Percentiles rank a stretch among this genome's conserved stretches.
Evolutionary conservation across 2,888 invertebrate species (phyloP).

Genomic region (Eremobia ochroleuca): DNA sequence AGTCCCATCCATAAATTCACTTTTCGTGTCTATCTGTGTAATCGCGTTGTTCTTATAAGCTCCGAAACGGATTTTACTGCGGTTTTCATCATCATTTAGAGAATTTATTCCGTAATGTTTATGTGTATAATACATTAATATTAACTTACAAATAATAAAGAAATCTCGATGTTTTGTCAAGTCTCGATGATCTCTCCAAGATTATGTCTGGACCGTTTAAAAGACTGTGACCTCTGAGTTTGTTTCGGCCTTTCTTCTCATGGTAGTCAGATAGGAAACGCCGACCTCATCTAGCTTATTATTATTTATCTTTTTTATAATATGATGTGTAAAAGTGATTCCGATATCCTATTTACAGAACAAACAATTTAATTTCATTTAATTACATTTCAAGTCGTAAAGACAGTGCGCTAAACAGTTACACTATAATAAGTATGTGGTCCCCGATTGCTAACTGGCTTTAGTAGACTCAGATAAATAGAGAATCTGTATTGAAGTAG

Average conservation of each 20-base stretch:
- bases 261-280: too few species aligned
- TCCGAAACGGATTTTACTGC: not conserved
- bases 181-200: too few species aligned
- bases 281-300: too few species aligned
- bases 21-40: not conserved
- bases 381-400: not conserved
- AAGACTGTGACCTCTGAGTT: too few species aligned
- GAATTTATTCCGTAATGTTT: not conserved
- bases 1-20: too few species aligned
- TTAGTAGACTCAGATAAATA: not conserved
- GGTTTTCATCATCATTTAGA: not conserved
- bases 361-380: too few species aligned
- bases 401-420: not conserved
- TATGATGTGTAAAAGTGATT: too few species aligned
- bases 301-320: too few species aligned
- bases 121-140: not conserved
- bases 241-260: too few species aligned
- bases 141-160: not conserved
- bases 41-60: not conserved
- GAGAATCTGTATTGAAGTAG: not conserved
- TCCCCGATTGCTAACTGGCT: not conserved
- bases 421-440: not conserved
- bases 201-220: too few species aligned
- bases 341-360: too few species aligned
- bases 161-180: not conserved